phyloP scores from a whole-genome alignment of 2,888 invertebrate species.

The Tenthredo amoena region DNA sequence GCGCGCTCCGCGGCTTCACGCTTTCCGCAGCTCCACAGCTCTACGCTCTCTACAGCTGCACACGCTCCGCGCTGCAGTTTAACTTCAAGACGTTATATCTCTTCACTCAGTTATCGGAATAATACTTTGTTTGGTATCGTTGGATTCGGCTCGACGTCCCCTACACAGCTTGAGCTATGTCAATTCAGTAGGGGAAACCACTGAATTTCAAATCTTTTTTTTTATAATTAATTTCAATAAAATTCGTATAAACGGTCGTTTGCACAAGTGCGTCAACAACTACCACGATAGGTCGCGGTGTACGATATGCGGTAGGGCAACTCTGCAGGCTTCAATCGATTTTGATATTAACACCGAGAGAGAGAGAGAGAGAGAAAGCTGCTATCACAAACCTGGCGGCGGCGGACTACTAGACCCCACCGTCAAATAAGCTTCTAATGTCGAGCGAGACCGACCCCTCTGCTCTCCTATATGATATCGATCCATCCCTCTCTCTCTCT shows the following conservation, averaged over 20 bases:
- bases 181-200: neutral
- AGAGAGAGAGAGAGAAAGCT: neutral
- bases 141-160: neutral
- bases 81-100: neutral
- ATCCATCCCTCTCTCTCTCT: slow-evolving; percentile 2
- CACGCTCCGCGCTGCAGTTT: neutral
- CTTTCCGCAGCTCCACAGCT: neutral
- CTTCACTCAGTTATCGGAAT: neutral
- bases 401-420: slow-evolving; percentile 38
- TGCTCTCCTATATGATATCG: slow-evolving; percentile 32
- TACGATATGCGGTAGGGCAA: neutral
- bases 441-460: slow-evolving; percentile 16
- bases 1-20: neutral
- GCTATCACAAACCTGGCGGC: slow-evolving; percentile 42
- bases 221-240: neutral
- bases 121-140: slow-evolving; percentile 5
- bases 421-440: slow-evolving; percentile 40
- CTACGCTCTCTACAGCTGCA: neutral
- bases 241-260: neutral
- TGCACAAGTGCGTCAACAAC: neutral
- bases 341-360: slow-evolving; percentile 38
- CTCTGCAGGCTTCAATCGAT: slow-evolving; percentile 24
- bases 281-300: neutral
- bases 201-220: neutral
- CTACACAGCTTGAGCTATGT: neutral